Evolutionary conservation across 2,888 invertebrate genomes (phyloP), one percentile per base, ranked within the genome.

Genomic region (Cosmorhoe ocellata): DNA sequence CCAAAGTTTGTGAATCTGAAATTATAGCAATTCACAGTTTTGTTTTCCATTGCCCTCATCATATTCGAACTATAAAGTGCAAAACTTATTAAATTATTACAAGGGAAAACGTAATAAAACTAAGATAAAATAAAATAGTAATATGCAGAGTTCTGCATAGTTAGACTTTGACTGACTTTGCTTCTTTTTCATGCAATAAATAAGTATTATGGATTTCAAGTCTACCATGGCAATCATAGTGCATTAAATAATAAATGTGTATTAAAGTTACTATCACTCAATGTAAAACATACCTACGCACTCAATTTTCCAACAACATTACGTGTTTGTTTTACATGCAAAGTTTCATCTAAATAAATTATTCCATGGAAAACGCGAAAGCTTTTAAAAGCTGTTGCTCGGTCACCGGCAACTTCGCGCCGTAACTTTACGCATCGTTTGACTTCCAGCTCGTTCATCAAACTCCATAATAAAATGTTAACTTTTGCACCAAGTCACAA

Each of bases 1-100:
- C 67, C 71, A 70, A 69, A 63, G 50, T 14, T 36, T 43, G 54
- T 51, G 49, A 59, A 58, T 53, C 56, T 61, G 51, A 58, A 59
- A 62, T 57, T 57, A 59, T 43, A 34, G 22, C 41, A 54, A 40
- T 18, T 59, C 53, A 59, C 56, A 59, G 24, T 63, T 61, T 65
- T 26, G 56, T 51, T 57, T 47, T 55, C 63, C 67, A 66, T 62
- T 64, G 61, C 67, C 51, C 49, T 51, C 55, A 56, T 62, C 36
- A 53, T 56, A 61, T 55, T 63, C 49, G 44, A 54, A 48, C 55
- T 48, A 54, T 57, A 55, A 59, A 59, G 42, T 54, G 40, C 49
- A 45, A 56, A 65, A 4, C 18, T 3, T 18, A 18, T 18, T 4
- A 18, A 18, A 18, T 18, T 18, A 18, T 3, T 3, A 4, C 3